These are phyloP conservation scores for Oceanodroma tethys DNA, from an alignment of 2,113 vertebrate species.

Conservation along the genomic window DNA sequence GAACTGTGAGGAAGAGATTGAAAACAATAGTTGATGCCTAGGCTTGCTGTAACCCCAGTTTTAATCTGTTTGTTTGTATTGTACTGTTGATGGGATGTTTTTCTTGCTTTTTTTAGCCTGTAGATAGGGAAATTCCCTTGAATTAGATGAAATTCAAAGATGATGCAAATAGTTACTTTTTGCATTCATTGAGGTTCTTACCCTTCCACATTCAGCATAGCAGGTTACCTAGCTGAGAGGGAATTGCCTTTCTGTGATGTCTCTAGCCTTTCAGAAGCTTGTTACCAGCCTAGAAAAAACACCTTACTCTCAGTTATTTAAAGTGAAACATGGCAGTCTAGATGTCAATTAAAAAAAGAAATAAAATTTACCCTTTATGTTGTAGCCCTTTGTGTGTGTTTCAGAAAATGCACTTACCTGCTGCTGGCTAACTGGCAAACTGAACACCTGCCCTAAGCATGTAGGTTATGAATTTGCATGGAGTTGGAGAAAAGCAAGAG, in stretches of 20 bases:
- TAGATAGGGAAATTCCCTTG: not conserved
- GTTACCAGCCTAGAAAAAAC: not conserved
- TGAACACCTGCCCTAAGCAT: not conserved
- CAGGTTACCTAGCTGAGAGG: not conserved
- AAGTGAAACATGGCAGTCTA: not conserved
- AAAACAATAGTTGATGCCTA: not conserved
- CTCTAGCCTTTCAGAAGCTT: not conserved
- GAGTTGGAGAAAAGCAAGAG: not conserved
- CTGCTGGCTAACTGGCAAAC: not conserved
- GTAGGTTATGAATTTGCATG: not conserved
- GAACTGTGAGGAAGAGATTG: not conserved
- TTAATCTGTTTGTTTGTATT: not conserved
- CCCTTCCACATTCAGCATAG: not conserved
- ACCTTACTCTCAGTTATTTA: not conserved
- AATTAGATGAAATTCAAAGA: not conserved
- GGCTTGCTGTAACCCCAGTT: not conserved
- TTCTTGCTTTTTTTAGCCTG: not conserved
- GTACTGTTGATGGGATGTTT: not conserved
- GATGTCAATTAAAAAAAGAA: not conserved
- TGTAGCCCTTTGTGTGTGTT: not conserved
- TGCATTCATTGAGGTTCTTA: not conserved
- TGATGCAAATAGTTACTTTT: not conserved
- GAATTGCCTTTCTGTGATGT: not conserved
- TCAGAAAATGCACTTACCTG: not conserved
- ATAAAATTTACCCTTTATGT: not conserved